Evolutionary conservation across 2,113 vertebrate species (phyloP), one percentile per base, ranked within the genome.

Genomic region (Corythornis madagascariensis): DNA sequence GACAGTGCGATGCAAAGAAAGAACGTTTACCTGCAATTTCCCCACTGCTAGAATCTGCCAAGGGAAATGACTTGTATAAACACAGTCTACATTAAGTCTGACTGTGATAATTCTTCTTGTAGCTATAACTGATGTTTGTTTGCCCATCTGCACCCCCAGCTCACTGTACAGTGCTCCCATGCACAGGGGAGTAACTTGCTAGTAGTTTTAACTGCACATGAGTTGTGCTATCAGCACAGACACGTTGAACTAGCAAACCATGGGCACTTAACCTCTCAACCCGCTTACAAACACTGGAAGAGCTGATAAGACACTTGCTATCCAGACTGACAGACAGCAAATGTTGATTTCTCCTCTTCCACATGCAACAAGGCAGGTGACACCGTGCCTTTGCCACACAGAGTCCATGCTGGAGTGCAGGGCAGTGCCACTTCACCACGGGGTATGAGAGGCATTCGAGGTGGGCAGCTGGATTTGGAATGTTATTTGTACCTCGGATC

Each of bases 321-420:
- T 83, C 65, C 77, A 96, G 93, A 55, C 17, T 67, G 75, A 96
- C 63, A 81, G 79, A 85, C 57, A 84, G 69, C 47, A 93, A 63
- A 75, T 61, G 73, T 91, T 96, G 89, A 72, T 94, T 95, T 96
- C 90, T 59, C 77, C 80, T 73, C 42, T 90, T 94, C 16, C 89
- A 87, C 75, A 45, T 48, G 86, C 91, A 95, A 18, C 1, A 78
- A 47, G n/a, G 24, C 28, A 71, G 72, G 82, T 76, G 48, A 40
- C 9, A 12, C 38, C 10, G 12, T 75, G 40, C 56, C 69, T 86
- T 55, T 66, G 69, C 75, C 66, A 16, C 3, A 7, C 19, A 33
- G 6, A 2, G 26, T 52, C 66, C n/a, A 8, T 19, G 59, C 61
- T 72, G 79, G 35, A 59, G 21, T 35, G 42, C 4, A 48, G 45